Evolutionary conservation across 37 sponge, comb jelly and placozoan genomes (phyloP), one percentile per base, ranked within the genome.

Genomic region (Halichondria panicea): DNA sequence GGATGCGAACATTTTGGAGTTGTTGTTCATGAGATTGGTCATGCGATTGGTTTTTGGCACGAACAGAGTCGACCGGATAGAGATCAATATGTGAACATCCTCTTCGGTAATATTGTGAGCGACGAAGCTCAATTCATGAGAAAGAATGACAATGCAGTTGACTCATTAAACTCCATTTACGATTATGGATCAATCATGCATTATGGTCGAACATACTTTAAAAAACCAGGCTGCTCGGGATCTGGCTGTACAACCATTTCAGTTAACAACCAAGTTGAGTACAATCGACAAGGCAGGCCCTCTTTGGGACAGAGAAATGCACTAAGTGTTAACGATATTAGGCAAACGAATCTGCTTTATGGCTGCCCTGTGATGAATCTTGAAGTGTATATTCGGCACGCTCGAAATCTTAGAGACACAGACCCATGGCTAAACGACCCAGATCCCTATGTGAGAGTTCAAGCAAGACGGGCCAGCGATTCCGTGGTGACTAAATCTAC

Each of bases 1-100:
- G 59, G 60, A 27, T 74, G 75, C 59, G 63, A 15, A 2, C 7
- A 27, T 0, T 59, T 71, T 48, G 27, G 38, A 9, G 66, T 60
- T 42, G 57, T 80, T 43, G 60, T 79, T 25, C 87, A 86, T 43
- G 87, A 86, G 54, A 35, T 86, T 38, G 76, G 75, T 1, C 87
- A 86, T 67, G 76, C 71, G 0, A 31, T 80, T 8, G 87, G 87
- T 30, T 72, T 78, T 31, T 79, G 60, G 43, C 87, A 86, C 33
- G 87, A 86, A 34, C 80, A 80, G 19, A 66, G 40, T 41, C 35
- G 87, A 41, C 76, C 76, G 0, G 87, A 86, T 57, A 21, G 87
- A 45, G 87, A 86, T 48, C 4, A 67, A 4, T 80, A 86, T 45
- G 64, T 86, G 11, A 15, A 9, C 2, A 58, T 86, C 8, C 22